phyloP scores from a whole-genome alignment of 2,888 invertebrate genomes.

The Drosophila nr. fundita region DNA sequence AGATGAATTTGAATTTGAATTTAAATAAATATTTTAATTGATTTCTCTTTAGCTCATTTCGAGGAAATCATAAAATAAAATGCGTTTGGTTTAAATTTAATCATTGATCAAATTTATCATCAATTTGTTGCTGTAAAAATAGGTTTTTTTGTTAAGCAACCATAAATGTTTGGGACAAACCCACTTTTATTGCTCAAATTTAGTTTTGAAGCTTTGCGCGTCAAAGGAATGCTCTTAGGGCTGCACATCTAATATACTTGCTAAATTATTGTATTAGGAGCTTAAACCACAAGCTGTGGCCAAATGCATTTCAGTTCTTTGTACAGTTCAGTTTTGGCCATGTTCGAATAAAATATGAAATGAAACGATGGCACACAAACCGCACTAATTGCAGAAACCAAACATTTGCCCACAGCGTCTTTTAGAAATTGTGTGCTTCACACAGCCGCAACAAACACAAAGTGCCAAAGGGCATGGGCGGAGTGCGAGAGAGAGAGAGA shows the following conservation, averaged over 20 bases:
- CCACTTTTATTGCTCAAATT: background rate
- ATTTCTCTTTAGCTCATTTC: background rate
- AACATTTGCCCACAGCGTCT: constrained; percentile 49
- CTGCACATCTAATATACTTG: constrained; percentile 6
- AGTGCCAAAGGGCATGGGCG: background rate
- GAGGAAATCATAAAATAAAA: constrained; percentile 2
- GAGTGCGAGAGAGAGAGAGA: background rate
- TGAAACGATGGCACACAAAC: constrained; percentile 49
- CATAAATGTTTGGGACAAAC: background rate
- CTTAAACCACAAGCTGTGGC: constrained; percentile 43
- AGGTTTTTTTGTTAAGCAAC: background rate
- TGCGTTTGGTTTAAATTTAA: background rate
- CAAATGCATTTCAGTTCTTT: constrained; percentile 21
- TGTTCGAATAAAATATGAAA: constrained; percentile 47
- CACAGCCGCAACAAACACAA: constrained; percentile 39
- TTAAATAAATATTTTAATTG: background rate
- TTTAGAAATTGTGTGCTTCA: constrained; percentile 27
- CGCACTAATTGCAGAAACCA: constrained; percentile 61
- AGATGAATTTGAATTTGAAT: background rate
- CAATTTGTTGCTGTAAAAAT: background rate
- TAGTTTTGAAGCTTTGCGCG: background rate
- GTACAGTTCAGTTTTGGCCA: constrained; percentile 14
- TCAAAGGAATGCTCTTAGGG: constrained; percentile 10
- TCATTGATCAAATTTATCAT: background rate
- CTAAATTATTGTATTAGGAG: constrained; percentile 32